Base-by-base conservation (phyloP, 30 jellyfish, hydroid and myxozoan genomes). In the Sanderia malayensis region DNA sequence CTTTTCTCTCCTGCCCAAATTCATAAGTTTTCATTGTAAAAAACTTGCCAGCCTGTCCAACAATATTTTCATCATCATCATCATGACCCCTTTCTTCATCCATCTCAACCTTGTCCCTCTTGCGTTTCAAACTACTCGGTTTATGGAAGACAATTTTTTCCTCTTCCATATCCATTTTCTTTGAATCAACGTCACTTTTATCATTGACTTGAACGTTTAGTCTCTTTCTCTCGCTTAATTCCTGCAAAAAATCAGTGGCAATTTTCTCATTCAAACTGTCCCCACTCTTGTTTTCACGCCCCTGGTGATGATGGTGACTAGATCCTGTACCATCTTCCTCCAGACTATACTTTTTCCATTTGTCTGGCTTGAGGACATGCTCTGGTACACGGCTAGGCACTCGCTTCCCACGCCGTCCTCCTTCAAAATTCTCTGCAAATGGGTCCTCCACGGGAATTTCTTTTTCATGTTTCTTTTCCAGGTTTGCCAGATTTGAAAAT, bases 301-400 rank as follows among this genome's bases (percentile, higher is more conserved):
- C 26, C 31, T 55, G 10, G n/a, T n/a, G n/a, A n/a, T n/a, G n/a
- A n/a, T n/a, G n/a, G n/a, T n/a, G n/a, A n/a, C n/a, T n/a, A n/a
- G n/a, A n/a, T n/a, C n/a, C n/a, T 6, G 68, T 6, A 21, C 68
- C 68, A 55, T 55, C 68, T 10, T 55, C 68, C 8, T 55, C 23
- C 19, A 55, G 19, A 55, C 68, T 55, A 21, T 55, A 55, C 19
- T 55, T 19, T 6, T 9, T 55, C 68, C 68, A 55, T 18, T 55
- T 55, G 10, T 55, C 20, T 55, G 68, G 68, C 20, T 55, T 9
- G 68, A 55, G 30, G 19, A 55, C 31, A 24, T 55, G 68, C 10
- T 55, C 68, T 6, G 68, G 68, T 9, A 55, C 68, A 4, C 68
- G 8, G 31, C 11, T 18, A 4, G 68, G 68, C 31, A 8, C 11